phyloP scores from a whole-genome alignment of 2,113 vertebrate species.

The Amazona guildingii region DNA sequence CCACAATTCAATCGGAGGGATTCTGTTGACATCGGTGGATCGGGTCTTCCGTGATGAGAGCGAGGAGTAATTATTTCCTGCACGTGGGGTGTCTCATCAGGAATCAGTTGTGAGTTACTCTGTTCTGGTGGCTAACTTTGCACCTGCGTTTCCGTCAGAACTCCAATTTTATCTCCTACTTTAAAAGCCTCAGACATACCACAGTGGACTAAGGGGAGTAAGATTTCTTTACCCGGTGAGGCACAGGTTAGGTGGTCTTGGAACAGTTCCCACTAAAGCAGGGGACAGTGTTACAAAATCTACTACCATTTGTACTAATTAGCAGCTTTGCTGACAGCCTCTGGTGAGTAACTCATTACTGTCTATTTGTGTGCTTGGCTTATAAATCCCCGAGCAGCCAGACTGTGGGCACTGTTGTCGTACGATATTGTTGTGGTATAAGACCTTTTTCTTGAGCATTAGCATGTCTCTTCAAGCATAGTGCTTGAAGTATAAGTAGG shows the following conservation, averaged over 20 bases:
- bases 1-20: slow-evolving; percentile 24
- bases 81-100: slow-evolving; percentile 18
- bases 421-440: slow-evolving; percentile 46
- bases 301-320: slow-evolving; percentile 66
- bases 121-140: not conserved
- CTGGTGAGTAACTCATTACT: slow-evolving; percentile 68
- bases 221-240: not conserved
- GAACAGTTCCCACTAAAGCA: slow-evolving; percentile 55
- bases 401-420: slow-evolving; percentile 36
- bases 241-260: slow-evolving; percentile 53
- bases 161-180: not conserved
- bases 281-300: slow-evolving; percentile 48
- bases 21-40: slow-evolving; percentile 28
- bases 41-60: not conserved
- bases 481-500: slow-evolving; percentile 49
- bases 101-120: not conserved
- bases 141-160: not conserved
- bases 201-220: not conserved
- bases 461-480: not conserved
- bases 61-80: slow-evolving; percentile 56
- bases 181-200: not conserved
- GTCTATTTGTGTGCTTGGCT: slow-evolving; percentile 67
- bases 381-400: slow-evolving; percentile 63
- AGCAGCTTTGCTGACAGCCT: slow-evolving; percentile 67
- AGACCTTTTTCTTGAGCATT: slow-evolving; percentile 38